Evolutionary conservation across 2,797 vertebrate genomes (phyloP), one percentile per base, ranked within the genome.

Genomic region (Sebastiscus tertius): DNA sequence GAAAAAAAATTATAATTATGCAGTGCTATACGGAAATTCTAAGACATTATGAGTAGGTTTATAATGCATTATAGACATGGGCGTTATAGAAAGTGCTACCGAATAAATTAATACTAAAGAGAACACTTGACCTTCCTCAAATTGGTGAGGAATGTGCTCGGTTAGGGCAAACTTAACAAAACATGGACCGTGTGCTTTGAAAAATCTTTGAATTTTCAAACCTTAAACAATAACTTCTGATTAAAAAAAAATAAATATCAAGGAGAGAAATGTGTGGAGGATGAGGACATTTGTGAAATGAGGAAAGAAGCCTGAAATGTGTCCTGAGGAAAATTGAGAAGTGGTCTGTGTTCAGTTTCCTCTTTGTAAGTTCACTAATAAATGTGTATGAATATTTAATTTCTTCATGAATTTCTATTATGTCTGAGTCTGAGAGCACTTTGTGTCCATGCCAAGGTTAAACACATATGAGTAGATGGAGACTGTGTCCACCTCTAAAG

Each of bases 301-400:
- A 62, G n/a, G 12, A 6, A n/a, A 63, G 1, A n/a, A 36, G n/a
- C n/a, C 18, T 39, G 42, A 72, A 62, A 72, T 4, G 0, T 58
- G 26, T 8, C 20, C 16, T 54, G 34, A 24, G 2, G 3, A 62
- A 11, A 24, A 49, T 5, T 33, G 36, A 69, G n/a, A 74, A 27
- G 20, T 56, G 7, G 49, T 18, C 49, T 22, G 20, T 72, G 75
- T 81, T 82, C 76, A 56, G 27, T 81, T 56, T 70, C 5, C 6
- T 85, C 71, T 73, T 14, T 9, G 11, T 59, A 16, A 63, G 52
- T 70, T 79, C 52, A 65, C 72, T 67, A 36, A 79, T 77, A 27
- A 36, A 75, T 36, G 36, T 73, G 29, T n/a, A 83, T 87, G 61
- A 83, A 86, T 91, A 78, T 88, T 91, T 88, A 2, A 87, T 83